Evolutionary conservation across 2,888 invertebrate genomes (phyloP).

Genomic region (Phrixothrix hirtus): DNA sequence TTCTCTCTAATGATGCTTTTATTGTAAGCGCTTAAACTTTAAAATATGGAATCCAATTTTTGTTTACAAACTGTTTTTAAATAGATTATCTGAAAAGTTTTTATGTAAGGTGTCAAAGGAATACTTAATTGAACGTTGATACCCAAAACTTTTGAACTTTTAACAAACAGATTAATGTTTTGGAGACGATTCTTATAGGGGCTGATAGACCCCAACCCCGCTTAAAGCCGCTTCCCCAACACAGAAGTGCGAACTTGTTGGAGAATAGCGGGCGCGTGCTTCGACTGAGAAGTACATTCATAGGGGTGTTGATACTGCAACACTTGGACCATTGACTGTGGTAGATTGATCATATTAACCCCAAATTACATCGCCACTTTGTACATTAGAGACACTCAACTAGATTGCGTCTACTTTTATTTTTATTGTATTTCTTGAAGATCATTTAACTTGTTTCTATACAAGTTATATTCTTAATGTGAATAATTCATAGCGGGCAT

Average conservation of each 20-base stretch:
- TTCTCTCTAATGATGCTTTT: too few relatives aligned
- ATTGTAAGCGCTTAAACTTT: too few relatives aligned
- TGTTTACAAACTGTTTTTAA: too few relatives aligned
- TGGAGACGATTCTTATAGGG: conserved; percentile 23
- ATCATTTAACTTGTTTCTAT: conserved; percentile 21
- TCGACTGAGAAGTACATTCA: conserved; percentile 42
- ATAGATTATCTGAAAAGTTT: too few relatives aligned
- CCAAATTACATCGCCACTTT: conserved; percentile 43
- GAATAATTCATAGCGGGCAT: too few relatives aligned
- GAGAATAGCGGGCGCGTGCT: conserved; percentile 52
- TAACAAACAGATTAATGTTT: conserved; percentile 32
- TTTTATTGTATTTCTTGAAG: conserved; percentile 12
- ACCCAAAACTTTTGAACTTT: conserved; percentile 25
- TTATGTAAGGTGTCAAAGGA: conserved; percentile 8
- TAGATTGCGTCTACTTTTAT: conserved; percentile 28
- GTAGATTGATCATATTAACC: conserved; percentile 46
- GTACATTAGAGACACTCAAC: conserved; percentile 33
- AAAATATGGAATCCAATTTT: too few relatives aligned
- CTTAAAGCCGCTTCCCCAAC: conserved; percentile 27
- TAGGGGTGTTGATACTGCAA: conserved; percentile 38
- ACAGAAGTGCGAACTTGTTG: conserved; percentile 49
- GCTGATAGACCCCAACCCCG: conserved; percentile 20
- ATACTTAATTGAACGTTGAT: conserved; percentile 25
- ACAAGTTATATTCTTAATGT: too few relatives aligned
- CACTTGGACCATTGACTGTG: conserved; percentile 34